A percentile compares a stretch with the other conserved stretches of the same genome.
These are phyloP conservation scores for Hiodon tergisus DNA, from an alignment of 2,113 vertebrate genomes.

Conservation along the genomic window DNA sequence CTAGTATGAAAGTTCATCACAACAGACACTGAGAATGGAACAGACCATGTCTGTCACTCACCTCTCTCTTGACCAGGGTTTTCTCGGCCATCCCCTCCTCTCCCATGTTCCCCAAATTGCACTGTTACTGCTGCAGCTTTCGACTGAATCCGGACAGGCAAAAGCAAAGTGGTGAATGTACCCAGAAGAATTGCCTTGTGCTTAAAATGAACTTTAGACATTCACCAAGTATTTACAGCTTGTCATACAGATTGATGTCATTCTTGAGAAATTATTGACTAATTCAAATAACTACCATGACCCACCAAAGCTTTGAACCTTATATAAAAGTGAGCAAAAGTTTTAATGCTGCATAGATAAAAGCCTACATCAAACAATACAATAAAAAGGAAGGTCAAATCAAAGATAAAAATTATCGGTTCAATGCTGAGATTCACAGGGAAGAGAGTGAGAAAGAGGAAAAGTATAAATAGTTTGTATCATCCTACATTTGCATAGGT, in stretches of 20 bases:
- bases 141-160: background rate
- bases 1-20: too few species aligned
- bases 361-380: background rate
- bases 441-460: too few species aligned
- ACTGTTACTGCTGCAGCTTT: too few species aligned
- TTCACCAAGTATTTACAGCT: background rate
- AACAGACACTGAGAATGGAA: too few species aligned
- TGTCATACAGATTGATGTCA: background rate
- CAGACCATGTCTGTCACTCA: too few species aligned
- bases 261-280: background rate
- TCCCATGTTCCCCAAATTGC: too few species aligned
- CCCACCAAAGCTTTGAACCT: background rate
- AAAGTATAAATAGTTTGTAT: too few species aligned
- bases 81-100: too few species aligned
- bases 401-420: background rate
- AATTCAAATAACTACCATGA: too few species aligned
- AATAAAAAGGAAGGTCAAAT: background rate
- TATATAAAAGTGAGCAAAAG: background rate
- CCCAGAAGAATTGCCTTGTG: background rate
- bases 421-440: too few species aligned
- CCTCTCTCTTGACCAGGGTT: too few species aligned
- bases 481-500: too few species aligned
- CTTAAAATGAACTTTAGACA: background rate
- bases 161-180: background rate
- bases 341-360: background rate